Evolutionary conservation across 2,113 vertebrate species (phyloP).

Genomic region (Cottus gobio): DNA sequence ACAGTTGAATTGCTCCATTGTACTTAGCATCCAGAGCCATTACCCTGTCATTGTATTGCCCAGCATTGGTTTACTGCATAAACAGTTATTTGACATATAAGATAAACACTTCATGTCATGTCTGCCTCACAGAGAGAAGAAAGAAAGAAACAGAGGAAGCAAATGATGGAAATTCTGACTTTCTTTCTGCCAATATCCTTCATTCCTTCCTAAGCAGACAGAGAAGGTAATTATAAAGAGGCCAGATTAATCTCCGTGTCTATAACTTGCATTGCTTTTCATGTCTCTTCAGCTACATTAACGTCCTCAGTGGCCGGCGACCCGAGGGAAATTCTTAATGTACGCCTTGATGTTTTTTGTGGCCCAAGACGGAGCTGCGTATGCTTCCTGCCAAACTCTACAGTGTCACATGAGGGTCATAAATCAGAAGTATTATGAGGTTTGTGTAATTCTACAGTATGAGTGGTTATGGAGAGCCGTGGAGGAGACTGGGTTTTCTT

Average conservation of each 20-base stretch:
- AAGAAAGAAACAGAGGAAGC: background rate
- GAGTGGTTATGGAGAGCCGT: constrained; percentile 36
- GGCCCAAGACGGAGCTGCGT: constrained; percentile 58
- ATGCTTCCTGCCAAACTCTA: constrained; percentile 59
- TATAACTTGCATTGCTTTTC: constrained; percentile 9
- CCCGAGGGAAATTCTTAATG: constrained; percentile 54
- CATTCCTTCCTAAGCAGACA: constrained; percentile 15
- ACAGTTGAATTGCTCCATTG: constrained; percentile 33
- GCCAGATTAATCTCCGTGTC: constrained; percentile 35
- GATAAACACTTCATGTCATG: constrained; percentile 63
- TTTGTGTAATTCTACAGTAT: constrained; percentile 65
- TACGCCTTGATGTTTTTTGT: constrained; percentile 60
- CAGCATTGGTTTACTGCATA: constrained; percentile 60
- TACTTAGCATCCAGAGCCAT: constrained; percentile 44
- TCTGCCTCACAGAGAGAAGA: constrained; percentile 36
- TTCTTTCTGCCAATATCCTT: constrained; percentile 7
- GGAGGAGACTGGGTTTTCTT: constrained; percentile 39
- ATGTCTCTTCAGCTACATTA: constrained; percentile 17
- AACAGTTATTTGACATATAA: constrained; percentile 61
- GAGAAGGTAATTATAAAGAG: constrained; percentile 9
- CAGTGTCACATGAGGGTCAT: constrained; percentile 71
- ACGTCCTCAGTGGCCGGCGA: constrained; percentile 25
- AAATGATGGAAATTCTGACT: constrained; percentile 47
- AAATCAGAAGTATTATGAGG: constrained; percentile 77
- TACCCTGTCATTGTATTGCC: constrained; percentile 14